These are phyloP conservation scores for Channa striata DNA, from an alignment of 2,797 vertebrate species.

Conservation along the genomic window DNA sequence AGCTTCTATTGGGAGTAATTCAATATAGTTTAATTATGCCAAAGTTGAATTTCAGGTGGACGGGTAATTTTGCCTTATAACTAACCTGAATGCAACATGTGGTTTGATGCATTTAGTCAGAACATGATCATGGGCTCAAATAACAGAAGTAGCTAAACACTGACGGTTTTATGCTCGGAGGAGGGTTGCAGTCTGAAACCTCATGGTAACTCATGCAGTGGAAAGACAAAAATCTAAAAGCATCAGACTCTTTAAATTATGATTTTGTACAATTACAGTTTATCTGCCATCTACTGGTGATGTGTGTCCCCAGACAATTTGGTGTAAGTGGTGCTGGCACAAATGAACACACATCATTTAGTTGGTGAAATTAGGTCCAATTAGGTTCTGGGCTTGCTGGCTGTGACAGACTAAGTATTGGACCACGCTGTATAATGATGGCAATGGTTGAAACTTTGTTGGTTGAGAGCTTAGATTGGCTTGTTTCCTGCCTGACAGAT, in stretches of 20 bases:
- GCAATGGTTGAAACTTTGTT: constrained; percentile 1
- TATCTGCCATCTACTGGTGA: not conserved
- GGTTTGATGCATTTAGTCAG: too few species aligned
- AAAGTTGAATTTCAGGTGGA: too few species aligned
- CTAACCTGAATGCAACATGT: too few species aligned
- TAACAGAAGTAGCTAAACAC: too few species aligned
- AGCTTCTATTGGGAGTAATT: too few species aligned
- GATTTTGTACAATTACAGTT: not conserved
- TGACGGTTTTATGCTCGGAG: too few species aligned
- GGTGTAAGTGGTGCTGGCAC: not conserved
- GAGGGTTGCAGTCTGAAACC: too few species aligned
- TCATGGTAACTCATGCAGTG: not conserved
- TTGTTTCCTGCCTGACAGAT: constrained; percentile 26
- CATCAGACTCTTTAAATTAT: not conserved
- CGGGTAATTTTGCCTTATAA: too few species aligned
- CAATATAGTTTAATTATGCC: too few species aligned
- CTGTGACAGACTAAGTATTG: not conserved
- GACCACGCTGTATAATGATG: not conserved
- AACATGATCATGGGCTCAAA: too few species aligned
- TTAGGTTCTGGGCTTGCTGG: not conserved
- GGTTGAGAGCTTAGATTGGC: not conserved
- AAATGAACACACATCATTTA: not conserved
- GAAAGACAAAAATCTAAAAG: not conserved
- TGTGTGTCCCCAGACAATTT: not conserved
- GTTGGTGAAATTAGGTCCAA: not conserved